A percentile compares a stretch with the other conserved stretches of the same genome.
Conservation (phyloP, 2,888 invertebrate genomes). For the Bombylius discolor region DNA sequence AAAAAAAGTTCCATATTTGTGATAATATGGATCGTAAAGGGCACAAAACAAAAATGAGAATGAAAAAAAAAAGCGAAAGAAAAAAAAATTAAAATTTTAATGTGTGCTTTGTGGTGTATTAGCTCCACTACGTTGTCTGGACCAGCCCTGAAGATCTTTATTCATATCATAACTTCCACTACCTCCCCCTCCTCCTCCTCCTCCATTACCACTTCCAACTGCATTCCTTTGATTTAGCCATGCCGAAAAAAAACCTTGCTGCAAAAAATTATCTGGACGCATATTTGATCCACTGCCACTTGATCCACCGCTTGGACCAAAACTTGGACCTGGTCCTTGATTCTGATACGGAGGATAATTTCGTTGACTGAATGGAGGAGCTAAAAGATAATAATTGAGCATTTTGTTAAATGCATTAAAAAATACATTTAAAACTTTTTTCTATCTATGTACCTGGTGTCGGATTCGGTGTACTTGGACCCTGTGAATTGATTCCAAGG, state of each 20-base stretch:
- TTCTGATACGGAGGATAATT: background rate
- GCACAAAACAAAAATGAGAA: no score
- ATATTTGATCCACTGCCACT: slow-evolving; percentile 44
- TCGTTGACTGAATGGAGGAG: background rate
- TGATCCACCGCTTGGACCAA: slow-evolving; percentile 22
- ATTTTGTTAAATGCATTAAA: background rate
- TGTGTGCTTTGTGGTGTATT: slow-evolving; percentile 5
- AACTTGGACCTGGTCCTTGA: background rate
- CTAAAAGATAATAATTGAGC: background rate
- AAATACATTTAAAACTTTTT: background rate
- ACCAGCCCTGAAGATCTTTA: slow-evolving; percentile 11
- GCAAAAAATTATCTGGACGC: slow-evolving; percentile 27
- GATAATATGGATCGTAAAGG: no score
- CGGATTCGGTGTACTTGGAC: slow-evolving; percentile 42
- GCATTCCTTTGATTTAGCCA: background rate
- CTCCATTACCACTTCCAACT: background rate
- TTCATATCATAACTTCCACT: background rate
- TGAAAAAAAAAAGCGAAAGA: background rate
- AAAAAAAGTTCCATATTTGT: no score
- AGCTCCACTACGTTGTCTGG: slow-evolving; percentile 8
- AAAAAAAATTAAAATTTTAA: background rate
- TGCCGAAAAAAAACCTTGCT: slow-evolving; percentile 17
- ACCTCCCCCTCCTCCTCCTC: no score
- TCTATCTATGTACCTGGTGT: slow-evolving; percentile 54
- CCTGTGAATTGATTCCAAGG: slow-evolving; percentile 55